Evolutionary conservation across 2,797 vertebrate genomes (phyloP), one percentile per base, ranked within the genome.

Genomic region (Todus mexicanus): DNA sequence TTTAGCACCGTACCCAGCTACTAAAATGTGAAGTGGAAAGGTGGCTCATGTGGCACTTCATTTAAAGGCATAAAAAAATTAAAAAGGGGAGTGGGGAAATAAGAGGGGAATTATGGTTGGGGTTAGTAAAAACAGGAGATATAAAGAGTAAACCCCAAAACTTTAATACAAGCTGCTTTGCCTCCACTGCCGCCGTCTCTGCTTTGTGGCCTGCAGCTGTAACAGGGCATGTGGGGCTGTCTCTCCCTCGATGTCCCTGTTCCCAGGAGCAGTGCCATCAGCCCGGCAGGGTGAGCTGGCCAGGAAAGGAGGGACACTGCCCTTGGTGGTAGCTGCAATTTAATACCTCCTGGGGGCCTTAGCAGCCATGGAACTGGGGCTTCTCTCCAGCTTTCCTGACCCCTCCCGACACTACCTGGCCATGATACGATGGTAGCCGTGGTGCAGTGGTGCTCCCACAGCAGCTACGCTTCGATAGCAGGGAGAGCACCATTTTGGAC

Each of bases 321-420:
- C 40, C 26, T 61, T 5, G 20, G 12, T 3, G 6, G 25, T 27
- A 11, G 42, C 84, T 15, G 45, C 8, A 9, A 19, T 61, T 21
- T 11, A 59, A 50, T 33, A 13, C 22, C 29, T 33, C 12, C 35
- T 0, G 1, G 8, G 12, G 27, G 6, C 22, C 80, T 35, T 37
- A 11, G 37, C 1, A 0, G 37, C 11, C 1, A 2, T 8, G 12
- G 10, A n/a, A 21, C 0, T 0, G 0, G 4, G 10, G 15, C 12
- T 53, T 15, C 38, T 10, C 26, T 26, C 33, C 29, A n/a, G 72
- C 57, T 14, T 37, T 31, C 53, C 35, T 0, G 1, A 8, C 9
- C 12, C 2, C 25, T 60, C 31, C 15, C 2, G 0, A 16, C 40
- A 18, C 16, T 1, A 2, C 71, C 23, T 0, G 3, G 16, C 53